A percentile compares a stretch with the other conserved stretches of the same genome.
phyloP scores from a whole-genome alignment of 2,113 vertebrate genomes.

The Perca flavescens region DNA sequence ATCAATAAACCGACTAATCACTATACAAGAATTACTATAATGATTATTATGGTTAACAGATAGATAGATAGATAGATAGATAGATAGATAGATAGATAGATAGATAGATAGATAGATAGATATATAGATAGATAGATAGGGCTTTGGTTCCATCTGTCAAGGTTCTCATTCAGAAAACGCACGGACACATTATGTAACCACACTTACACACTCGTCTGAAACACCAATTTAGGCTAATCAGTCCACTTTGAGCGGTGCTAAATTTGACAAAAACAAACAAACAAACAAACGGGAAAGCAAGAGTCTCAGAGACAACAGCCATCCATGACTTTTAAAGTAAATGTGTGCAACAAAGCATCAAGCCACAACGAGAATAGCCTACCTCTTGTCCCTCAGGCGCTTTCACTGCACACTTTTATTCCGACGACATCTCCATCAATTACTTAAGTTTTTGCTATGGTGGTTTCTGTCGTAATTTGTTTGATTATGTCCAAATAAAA shows the following conservation, averaged over 20 bases:
- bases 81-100: conserved; percentile 32
- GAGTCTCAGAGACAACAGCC: not conserved
- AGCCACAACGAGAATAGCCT: not conserved
- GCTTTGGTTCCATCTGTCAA: conserved; percentile 49
- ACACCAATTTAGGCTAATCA: conserved; percentile 5
- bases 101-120: conserved; percentile 40
- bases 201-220: conserved; percentile 41
- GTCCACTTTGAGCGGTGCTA: conserved; percentile 15
- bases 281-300: not conserved
- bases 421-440: not conserved
- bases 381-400: not conserved
- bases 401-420: conserved; percentile 6
- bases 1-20: not conserved
- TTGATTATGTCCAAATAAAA: not conserved
- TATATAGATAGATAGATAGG: conserved; percentile 37
- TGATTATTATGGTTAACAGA: not conserved
- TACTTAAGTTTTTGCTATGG: not conserved
- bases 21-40: not conserved
- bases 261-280: conserved; percentile 12
- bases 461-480: not conserved
- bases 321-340: not conserved
- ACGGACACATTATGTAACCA: conserved; percentile 72
- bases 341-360: not conserved
- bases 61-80: conserved; percentile 13
- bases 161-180: conserved; percentile 46